phyloP scores from a whole-genome alignment of 2,113 vertebrate species.

The Chrysochloris asiatica region DNA sequence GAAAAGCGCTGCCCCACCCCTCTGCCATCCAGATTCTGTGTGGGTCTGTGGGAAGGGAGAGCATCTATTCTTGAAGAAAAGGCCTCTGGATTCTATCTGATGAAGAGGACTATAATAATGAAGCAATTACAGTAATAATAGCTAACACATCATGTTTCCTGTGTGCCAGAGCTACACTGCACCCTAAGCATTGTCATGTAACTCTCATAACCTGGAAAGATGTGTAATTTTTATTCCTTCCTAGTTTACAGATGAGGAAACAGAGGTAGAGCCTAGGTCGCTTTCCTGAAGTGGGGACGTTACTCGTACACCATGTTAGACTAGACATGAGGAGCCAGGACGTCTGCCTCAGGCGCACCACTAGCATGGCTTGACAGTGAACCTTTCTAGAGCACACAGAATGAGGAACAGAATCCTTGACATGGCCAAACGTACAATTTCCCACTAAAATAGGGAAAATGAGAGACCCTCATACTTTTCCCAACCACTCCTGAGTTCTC shows the following conservation, averaged over 20 bases:
- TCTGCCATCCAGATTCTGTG: too few species aligned
- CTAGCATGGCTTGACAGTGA: neutral
- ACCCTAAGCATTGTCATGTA: neutral
- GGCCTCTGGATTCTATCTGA: neutral
- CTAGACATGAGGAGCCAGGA: neutral
- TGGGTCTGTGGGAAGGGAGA: too few species aligned
- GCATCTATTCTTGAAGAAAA: too few species aligned
- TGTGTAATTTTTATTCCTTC: neutral
- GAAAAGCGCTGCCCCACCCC: too few species aligned
- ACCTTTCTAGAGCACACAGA: neutral
- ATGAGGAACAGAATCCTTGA: neutral
- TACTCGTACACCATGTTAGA: neutral
- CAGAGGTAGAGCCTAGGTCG: neutral
- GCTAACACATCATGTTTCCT: fast-evolving
- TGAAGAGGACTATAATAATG: neutral
- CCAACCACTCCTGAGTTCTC: neutral
- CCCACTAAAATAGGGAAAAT: neutral
- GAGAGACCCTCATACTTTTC: neutral
- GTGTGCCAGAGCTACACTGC: neutral
- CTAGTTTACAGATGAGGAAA: neutral
- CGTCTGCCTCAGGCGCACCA: neutral
- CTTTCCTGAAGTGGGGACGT: neutral
- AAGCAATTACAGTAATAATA: too few species aligned
- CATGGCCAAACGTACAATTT: neutral
- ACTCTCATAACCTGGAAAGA: neutral